Evolutionary conservation across 2,888 invertebrate species (phyloP).

Genomic region (Hecatera dysodea): DNA sequence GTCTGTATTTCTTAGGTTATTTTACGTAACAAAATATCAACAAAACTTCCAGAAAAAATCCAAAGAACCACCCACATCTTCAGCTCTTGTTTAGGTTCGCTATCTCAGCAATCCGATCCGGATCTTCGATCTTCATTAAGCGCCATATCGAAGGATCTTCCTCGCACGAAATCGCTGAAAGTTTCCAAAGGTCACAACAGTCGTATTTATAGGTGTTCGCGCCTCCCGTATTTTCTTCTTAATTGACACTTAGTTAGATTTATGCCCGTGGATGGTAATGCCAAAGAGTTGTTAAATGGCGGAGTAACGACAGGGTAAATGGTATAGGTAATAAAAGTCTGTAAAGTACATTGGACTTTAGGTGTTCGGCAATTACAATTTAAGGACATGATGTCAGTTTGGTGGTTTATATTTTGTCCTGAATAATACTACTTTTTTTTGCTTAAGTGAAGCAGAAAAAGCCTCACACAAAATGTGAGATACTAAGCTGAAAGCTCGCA

Average conservation of each 20-base stretch:
- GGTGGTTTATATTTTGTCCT: too few species aligned
- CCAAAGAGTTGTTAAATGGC: constrained; percentile 58
- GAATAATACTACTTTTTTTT: too few species aligned
- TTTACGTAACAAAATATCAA: too few species aligned
- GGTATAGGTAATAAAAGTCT: constrained; percentile 25
- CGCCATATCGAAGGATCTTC: constrained; percentile 41
- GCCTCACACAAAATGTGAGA: too few species aligned
- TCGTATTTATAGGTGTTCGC: constrained; percentile 71
- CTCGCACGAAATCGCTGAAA: constrained; percentile 51
- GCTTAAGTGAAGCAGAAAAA: too few species aligned
- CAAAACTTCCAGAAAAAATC: constrained; percentile 1
- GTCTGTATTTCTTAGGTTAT: too few species aligned
- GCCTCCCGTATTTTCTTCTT: constrained; percentile 77
- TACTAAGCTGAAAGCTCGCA: too few species aligned
- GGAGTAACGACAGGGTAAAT: constrained; percentile 40
- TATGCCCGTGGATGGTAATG: constrained; percentile 70
- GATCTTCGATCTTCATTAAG: constrained; percentile 61
- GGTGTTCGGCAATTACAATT: not conserved
- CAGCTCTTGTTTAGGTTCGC: constrained; percentile 10
- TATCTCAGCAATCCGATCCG: constrained; percentile 40
- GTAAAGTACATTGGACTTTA: constrained; percentile 2
- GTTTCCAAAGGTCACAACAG: constrained; percentile 68
- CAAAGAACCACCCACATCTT: constrained; percentile 3
- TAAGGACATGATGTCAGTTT: too few species aligned
- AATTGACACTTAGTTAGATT: constrained; percentile 81